Evolutionary conservation across 2,797 vertebrate species (phyloP), one percentile per base, ranked within the genome.

Genomic region (Halcyon leucocephala): DNA sequence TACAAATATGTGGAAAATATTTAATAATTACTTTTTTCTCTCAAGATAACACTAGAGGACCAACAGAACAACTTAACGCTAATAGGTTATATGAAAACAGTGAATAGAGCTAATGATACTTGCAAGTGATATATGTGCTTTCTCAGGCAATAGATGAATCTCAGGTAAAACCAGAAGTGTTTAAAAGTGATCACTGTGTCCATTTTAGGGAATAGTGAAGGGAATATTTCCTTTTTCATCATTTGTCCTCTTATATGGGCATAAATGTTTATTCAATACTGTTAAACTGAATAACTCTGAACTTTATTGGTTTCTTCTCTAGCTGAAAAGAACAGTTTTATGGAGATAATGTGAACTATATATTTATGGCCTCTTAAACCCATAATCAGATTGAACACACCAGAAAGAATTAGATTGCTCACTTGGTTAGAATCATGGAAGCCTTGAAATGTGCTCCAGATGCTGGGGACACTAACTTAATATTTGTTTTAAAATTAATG

Each of bases 351-450:
- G 15, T 58, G 61, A 81, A 72, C 28, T 26, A 41, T 44, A 9
- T 60, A 62, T 85, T 88, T 90, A 88, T 69, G 80, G 24, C 24
- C n/a, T 86, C 29, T 90, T 87, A 88, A 93, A 95, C 83, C 42
- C 11, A 7, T 83, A 77, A 83, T 76, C 28, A 96, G 78, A 80
- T 79, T 44, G 86, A 67, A 52, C 72, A 33, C 55, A 78, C 58
- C n/a, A 86, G 54, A 86, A 88, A 58, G 17, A 92, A 92, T 90
- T 72, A 66, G 28, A 49, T 62, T 67, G 8, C 71, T 82, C 71
- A 65, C 14, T 70, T 4, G 8, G 12, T 62, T 72, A 82, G 18
- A 24, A 58, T 90, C 58, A 58, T 17, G 74, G 29, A 55, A 84
- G 44, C 46, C 67, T 86, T 84, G 70, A 95, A 71, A 91, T 74